Conservation (phyloP, 2,888 invertebrate genomes). For the Ophion ventricosus region DNA sequence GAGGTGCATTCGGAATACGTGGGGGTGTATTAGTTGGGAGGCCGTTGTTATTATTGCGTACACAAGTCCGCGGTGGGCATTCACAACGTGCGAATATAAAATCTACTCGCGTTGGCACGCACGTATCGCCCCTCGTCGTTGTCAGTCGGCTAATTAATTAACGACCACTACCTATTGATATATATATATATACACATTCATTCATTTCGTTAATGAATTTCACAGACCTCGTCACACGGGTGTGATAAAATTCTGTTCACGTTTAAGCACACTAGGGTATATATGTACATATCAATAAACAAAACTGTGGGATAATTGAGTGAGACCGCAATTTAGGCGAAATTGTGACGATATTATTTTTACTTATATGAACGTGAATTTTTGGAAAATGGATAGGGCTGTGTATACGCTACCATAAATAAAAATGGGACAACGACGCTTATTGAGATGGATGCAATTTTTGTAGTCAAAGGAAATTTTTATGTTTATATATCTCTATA, state of each 20-base stretch:
- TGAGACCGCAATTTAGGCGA: background rate
- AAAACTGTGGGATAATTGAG: constrained; percentile 11
- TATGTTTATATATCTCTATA: no score
- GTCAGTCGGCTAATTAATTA: constrained; percentile 62
- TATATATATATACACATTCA: constrained; percentile 13
- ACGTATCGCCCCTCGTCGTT: constrained; percentile 38
- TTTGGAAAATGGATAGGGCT: background rate
- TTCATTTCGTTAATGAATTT: constrained; percentile 46
- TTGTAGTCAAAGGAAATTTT: background rate
- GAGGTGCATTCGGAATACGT: constrained; percentile 40
- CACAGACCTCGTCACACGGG: background rate
- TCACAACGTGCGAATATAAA: constrained; percentile 51
- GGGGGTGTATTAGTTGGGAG: constrained; percentile 30
- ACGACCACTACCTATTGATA: constrained; percentile 24
- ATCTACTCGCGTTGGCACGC: constrained; percentile 28
- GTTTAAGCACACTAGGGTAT: background rate
- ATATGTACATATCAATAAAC: background rate
- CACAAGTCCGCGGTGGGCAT: constrained; percentile 42
- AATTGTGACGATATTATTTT: background rate
- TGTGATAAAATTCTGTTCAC: constrained; percentile 5
- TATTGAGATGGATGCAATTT: background rate
- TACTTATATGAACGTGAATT: background rate
- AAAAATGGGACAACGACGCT: no score
- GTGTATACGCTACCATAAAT: no score
- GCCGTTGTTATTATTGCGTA: constrained; percentile 57